Base-by-base conservation (phyloP, 2,797 vertebrate genomes). In the Tiaroga cobitis region DNA sequence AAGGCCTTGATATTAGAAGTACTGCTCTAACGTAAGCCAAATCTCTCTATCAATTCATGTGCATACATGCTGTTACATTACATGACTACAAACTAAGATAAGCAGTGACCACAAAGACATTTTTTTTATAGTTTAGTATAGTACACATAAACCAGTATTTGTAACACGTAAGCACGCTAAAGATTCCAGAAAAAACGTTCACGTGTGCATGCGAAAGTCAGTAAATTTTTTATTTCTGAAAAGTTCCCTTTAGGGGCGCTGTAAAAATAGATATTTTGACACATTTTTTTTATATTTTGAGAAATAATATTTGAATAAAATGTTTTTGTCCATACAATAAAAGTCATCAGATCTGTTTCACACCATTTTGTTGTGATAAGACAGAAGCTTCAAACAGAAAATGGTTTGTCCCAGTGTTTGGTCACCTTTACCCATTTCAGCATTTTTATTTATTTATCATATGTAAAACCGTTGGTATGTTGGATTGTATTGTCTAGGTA, bases 401-500 rank as follows among this genome's bases (percentile, higher is more conserved):
- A 79, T 37, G 1, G 26, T 69, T 59, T 70, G 49, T 59, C 73
- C 5, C 13, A 26, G 51, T 49, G 51, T 63, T 43, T 3, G 83
- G 41, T 73, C 76, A 51, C 73, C 61, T 56, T 84, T 24, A 67
- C 8, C 49, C 76, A 34, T 85, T 73, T 80, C 43, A 63, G 51
- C 37, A 49, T 8, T 46, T 63, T 79, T 37, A 29, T 74, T 16
- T 75, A 54, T 10, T 65, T 11, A 43, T 46, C 41, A 51, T 85
- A 85, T 74, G 54, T 67, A 74, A 85, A 85, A 80, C 68, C 7
- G 0, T 39, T 65, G 54, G 11, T 59, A 79, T 34, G 51, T 79
- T 84, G 19, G 77, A 65, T 67, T 56, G 49, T 49, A 84, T 84
- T 77, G 82, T 80, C 72, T 81, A 19, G 63, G 29, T 15, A 21